Percentiles rank a stretch among this genome's conserved stretches.
These are phyloP conservation scores for Lacanobia oleracea DNA, from an alignment of 2,888 invertebrate species.

Conservation along the genomic window DNA sequence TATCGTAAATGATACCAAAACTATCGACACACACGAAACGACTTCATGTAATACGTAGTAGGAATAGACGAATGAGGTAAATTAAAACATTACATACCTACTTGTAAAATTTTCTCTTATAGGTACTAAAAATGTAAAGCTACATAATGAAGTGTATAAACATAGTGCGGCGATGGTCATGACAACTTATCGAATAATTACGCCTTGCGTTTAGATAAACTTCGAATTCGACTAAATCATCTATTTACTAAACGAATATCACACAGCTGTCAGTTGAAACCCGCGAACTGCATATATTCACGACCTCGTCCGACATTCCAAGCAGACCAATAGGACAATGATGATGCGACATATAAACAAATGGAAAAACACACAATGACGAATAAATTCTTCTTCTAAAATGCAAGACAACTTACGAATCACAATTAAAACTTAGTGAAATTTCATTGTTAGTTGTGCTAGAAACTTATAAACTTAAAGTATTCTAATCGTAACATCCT, in stretches of 20 bases:
- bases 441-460: conserved; percentile 63
- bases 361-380: conserved; percentile 56
- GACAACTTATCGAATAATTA: conserved; percentile 74
- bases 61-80: conserved; percentile 86
- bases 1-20: conserved; percentile 80
- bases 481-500: conserved; percentile 66
- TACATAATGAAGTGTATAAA: conserved; percentile 79
- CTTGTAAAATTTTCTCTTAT: conserved; percentile 72
- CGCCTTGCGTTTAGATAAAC: conserved; percentile 81
- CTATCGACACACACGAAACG: conserved; percentile 78
- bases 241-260: conserved; percentile 83
- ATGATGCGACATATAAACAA: conserved; percentile 68
- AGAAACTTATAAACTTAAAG: conserved; percentile 55
- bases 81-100: conserved; percentile 75
- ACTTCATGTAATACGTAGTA: conserved; percentile 77
- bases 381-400: conserved; percentile 59
- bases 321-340: conserved; percentile 78
- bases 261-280: conserved; percentile 75
- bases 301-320: conserved; percentile 67
- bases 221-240: conserved; percentile 81
- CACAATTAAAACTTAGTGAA: conserved; percentile 59
- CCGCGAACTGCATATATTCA: conserved; percentile 62
- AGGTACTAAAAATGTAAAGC: conserved; percentile 76
- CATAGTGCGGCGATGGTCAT: conserved; percentile 79
- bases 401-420: conserved; percentile 63